phyloP scores from a whole-genome alignment of 2,113 vertebrate genomes.

The Cervus canadensis region DNA sequence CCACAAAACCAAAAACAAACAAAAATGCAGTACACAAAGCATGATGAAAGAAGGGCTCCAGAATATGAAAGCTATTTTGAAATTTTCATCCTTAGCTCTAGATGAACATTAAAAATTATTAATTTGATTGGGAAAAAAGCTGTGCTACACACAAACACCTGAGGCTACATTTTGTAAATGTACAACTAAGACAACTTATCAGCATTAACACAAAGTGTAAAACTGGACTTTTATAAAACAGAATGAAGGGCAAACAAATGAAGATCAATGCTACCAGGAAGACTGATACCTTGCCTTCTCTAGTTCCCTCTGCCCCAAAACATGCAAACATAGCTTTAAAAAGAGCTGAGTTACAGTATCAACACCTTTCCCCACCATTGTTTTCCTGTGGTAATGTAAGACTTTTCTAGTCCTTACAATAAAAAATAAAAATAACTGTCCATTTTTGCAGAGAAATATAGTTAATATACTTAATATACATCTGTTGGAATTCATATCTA shows the following conservation, averaged over 20 bases:
- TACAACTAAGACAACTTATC: background rate
- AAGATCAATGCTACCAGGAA: conserved; percentile 36
- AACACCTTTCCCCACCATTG: conserved; percentile 10
- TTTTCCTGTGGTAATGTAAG: conserved; percentile 1
- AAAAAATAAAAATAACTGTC: conserved; percentile 18
- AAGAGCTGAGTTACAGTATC: background rate
- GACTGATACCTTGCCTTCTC: background rate
- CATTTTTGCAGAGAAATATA: conserved; percentile 27
- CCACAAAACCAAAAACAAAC: background rate
- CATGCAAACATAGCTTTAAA: conserved; percentile 28
- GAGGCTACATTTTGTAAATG: conserved; percentile 27
- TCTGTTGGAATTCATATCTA: conserved; percentile 26
- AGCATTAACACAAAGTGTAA: background rate
- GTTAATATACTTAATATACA: conserved; percentile 10
- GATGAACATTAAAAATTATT: conserved; percentile 45
- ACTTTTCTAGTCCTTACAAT: conserved; percentile 21
- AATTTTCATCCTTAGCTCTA: conserved; percentile 33
- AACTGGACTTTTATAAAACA: conserved; percentile 29
- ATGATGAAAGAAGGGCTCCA: background rate
- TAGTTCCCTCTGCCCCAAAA: background rate
- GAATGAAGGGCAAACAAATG: conserved; percentile 1
- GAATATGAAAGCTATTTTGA: conserved; percentile 22
- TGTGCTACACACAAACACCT: conserved; percentile 22
- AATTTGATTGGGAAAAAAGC: conserved; percentile 28
- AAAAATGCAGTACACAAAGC: conserved; percentile 19